These are phyloP conservation scores for Emydura subglobosa DNA, from an alignment of 2,113 vertebrate species.

Conservation along the genomic window DNA sequence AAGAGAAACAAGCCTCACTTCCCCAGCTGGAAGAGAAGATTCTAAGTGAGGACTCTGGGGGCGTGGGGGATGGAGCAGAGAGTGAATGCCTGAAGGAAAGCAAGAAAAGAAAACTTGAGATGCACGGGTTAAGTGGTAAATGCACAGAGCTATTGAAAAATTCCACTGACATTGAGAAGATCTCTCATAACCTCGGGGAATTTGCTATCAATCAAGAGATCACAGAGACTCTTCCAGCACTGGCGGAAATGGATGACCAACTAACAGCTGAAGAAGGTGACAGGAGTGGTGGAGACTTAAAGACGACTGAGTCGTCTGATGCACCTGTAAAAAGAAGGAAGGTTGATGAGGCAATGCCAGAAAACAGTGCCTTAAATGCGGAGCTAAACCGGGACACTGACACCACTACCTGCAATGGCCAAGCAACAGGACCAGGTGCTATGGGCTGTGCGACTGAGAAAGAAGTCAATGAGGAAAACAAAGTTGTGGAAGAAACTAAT, in stretches of 20 bases:
- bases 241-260: neutral
- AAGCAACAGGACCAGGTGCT: no score
- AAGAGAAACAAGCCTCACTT: neutral
- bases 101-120: constrained; percentile 81
- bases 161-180: constrained; percentile 77
- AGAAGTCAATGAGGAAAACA: neutral
- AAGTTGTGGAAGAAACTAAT: neutral
- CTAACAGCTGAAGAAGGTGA: accelerated
- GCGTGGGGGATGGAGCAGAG: neutral
- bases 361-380: neutral
- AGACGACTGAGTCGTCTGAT: accelerated
- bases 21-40: neutral
- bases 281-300: neutral
- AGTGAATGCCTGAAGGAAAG: constrained; percentile 67
- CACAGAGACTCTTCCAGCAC: neutral
- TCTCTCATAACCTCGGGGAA: constrained; percentile 75
- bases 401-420: neutral
- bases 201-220: constrained; percentile 72
- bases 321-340: constrained; percentile 76
- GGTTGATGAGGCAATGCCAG: constrained; percentile 19
- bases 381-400: constrained; percentile 2
- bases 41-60: neutral
- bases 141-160: neutral
- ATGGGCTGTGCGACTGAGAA: neutral
- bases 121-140: neutral